Conservation (phyloP, 2,888 invertebrate species). For the Eumacrocentrus americanus region DNA sequence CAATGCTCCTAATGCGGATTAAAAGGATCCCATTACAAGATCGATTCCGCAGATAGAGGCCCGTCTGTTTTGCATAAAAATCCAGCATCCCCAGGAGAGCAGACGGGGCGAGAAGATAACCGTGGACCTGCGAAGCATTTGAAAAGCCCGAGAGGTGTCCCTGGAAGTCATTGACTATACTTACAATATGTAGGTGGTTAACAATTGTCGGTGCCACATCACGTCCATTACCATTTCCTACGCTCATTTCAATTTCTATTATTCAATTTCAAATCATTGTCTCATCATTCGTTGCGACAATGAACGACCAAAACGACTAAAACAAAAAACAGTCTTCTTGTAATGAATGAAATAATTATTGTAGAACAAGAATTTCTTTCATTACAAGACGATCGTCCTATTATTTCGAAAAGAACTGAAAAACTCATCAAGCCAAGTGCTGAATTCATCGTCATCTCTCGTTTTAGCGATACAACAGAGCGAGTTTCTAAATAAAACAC, state of each 20-base stretch:
- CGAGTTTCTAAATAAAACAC: neutral
- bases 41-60: slow-evolving; percentile 37
- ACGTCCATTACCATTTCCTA: neutral
- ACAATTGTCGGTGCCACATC: neutral
- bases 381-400: no score
- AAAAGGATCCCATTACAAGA: slow-evolving; percentile 42
- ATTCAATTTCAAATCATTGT: slow-evolving; percentile 1
- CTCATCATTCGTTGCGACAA: neutral
- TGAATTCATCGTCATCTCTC: no score
- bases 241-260: neutral
- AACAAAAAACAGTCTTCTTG: no score
- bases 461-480: neutral
- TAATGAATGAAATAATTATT: no score
- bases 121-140: slow-evolving; percentile 9
- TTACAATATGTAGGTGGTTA: no score
- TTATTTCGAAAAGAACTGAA: no score
- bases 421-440: no score
- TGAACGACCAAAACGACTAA: no score
- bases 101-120: slow-evolving; percentile 7
- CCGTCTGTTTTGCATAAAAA: slow-evolving; percentile 37
- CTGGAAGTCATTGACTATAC: slow-evolving; percentile 8
- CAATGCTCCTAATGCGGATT: slow-evolving; percentile 38
- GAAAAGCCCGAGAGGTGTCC: slow-evolving; percentile 1
- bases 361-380: no score
- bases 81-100: slow-evolving; percentile 23